Base-by-base conservation (phyloP, 1,140 invertebrate species). In the Pristionchus pacificus region DNA sequence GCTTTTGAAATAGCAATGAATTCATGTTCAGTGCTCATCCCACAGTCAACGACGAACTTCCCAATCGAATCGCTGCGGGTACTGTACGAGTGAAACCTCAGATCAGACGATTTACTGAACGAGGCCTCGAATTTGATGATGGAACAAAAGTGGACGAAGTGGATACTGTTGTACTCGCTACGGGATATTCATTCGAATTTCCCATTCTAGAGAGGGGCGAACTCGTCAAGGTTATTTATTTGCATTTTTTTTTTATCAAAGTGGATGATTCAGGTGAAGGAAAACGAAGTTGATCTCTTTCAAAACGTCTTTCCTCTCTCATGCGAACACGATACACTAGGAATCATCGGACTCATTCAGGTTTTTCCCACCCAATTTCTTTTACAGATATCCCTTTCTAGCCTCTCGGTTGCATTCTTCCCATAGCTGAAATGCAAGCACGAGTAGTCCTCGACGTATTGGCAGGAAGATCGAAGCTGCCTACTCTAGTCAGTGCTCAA, bases 41-140 rank as follows among this genome's bases (percentile, higher is more conserved):
- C 1, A 88, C 86, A 49, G 86, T 88, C 30, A 88, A 88, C 73
- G 87, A 88, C 75, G 87, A 88, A 58, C 77, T 88, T 19, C 85
- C 87, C 2, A 86, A 87, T 72, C 83, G 87, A n/a, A 85, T 88
- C 14, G 80, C 87, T 64, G 85, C 77, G 28, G 87, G 87, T 3
- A 82, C 84, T 2, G 77, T 88, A 27, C 74, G 78, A 10, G 77
- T 87, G 10, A 86, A 86, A 72, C 78, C 81, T 67, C 79, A 84
- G 68, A 81, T 86, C 32, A 68, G 78, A 33, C 58, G 77, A 24
- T 86, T 86, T 64, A 85, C 82, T 1, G 82, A 82, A 63, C 77
- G 80, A 63, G 85, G 85, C 2, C 71, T 86, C 2, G 65, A 86
- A 19, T 87, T 86, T 59, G 75, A 84, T 57, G 84, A 84, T 64